Evolutionary conservation across 2,797 vertebrate species (phyloP).

Genomic region (Allobates femoralis): DNA sequence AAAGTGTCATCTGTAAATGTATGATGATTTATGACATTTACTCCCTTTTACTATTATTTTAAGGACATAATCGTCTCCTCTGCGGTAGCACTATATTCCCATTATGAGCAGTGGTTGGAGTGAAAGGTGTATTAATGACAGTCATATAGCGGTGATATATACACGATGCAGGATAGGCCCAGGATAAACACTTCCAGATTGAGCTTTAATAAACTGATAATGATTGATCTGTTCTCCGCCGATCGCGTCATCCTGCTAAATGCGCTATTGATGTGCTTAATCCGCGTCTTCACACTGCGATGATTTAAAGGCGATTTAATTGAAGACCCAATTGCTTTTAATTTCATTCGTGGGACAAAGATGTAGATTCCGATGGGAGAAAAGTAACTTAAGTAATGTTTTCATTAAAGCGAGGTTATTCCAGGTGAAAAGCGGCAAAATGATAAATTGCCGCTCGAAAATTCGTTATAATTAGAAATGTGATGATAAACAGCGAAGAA

Average conservation of each 20-base stretch:
- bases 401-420: slow-evolving; percentile 27
- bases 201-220: slow-evolving; percentile 29
- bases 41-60: too few relatives aligned
- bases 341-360: slow-evolving; percentile 18
- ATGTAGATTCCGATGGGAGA: not conserved
- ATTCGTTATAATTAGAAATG: slow-evolving; percentile 20
- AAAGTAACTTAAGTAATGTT: slow-evolving; percentile 29
- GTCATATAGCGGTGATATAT: not conserved
- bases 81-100: not conserved
- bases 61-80: not conserved
- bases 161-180: not conserved
- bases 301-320: slow-evolving; percentile 20
- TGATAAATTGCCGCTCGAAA: not conserved
- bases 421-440: slow-evolving; percentile 29
- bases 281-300: slow-evolving; percentile 5
- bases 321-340: slow-evolving; percentile 24
- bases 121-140: not conserved
- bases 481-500: not conserved
- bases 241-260: slow-evolving; percentile 13
- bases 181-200: not conserved
- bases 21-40: too few relatives aligned
- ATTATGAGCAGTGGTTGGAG: too few relatives aligned
- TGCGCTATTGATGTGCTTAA: slow-evolving; percentile 19
- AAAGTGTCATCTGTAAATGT: too few relatives aligned
- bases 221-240: slow-evolving; percentile 27